These are phyloP conservation scores for Oophaga sylvatica DNA, from an alignment of 2,797 vertebrate genomes.

Conservation along the genomic window DNA sequence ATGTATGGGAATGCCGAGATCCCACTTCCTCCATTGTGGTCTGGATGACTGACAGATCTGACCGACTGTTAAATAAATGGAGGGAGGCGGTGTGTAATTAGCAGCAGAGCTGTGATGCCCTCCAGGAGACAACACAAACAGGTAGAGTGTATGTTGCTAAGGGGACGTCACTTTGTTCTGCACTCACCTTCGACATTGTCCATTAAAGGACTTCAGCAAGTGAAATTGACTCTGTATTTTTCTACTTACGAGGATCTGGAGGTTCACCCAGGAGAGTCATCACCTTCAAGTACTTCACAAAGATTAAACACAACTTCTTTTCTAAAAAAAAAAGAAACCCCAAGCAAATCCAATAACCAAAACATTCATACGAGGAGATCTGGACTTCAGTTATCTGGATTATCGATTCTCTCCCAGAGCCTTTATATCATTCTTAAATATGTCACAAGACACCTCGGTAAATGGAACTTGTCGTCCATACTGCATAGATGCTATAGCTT, in stretches of 20 bases:
- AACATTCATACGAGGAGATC: conserved; percentile 8
- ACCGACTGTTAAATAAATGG: conserved; percentile 23
- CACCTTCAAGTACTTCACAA: not conserved
- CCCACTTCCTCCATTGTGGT: conserved; percentile 19
- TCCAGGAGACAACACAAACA: conserved; percentile 56
- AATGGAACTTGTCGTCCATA: not conserved
- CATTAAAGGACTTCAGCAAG: conserved; percentile 27
- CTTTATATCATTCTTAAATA: not conserved
- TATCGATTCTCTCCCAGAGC: not conserved
- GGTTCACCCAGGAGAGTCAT: not conserved
- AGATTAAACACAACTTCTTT: not conserved
- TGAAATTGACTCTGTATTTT: conserved; percentile 20
- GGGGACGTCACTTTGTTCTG: conserved; percentile 42
- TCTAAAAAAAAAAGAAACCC: not conserved
- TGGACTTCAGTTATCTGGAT: not conserved
- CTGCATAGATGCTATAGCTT: not conserved
- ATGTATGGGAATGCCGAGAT: conserved; percentile 23
- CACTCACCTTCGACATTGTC: conserved; percentile 10
- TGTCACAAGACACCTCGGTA: too few species aligned
- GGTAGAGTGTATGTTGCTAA: conserved; percentile 58
- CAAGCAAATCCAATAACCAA: not conserved
- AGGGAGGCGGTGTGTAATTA: conserved; percentile 54
- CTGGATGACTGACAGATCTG: conserved; percentile 20
- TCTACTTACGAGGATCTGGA: not conserved
- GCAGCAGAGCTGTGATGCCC: conserved; percentile 26